These are phyloP conservation scores for Drosophila pullipes DNA, from an alignment of 2,888 invertebrate species.

Conservation along the genomic window DNA sequence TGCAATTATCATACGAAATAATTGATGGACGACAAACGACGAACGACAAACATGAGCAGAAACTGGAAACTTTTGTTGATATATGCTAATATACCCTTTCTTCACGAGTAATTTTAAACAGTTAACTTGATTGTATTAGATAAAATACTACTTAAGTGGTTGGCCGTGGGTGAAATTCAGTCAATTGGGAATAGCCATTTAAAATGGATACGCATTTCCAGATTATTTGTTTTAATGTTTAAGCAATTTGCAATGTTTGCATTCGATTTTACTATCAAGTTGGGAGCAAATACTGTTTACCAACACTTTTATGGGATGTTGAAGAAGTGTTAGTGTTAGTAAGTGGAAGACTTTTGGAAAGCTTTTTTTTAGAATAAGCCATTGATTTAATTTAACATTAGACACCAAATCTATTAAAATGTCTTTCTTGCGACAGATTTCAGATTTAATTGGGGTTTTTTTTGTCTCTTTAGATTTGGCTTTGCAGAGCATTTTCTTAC, in stretches of 20 bases:
- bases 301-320: background rate
- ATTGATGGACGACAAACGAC: constrained; percentile 56
- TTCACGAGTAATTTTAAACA: background rate
- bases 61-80: background rate
- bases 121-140: background rate
- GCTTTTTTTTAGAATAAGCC: background rate
- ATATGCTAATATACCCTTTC: constrained; percentile 17
- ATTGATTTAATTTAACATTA: background rate
- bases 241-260: background rate
- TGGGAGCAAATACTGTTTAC: background rate
- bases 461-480: background rate
- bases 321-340: background rate
- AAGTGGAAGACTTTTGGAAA: background rate
- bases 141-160: background rate
- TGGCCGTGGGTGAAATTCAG: background rate
- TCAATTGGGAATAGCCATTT: background rate
- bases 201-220: background rate
- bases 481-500: background rate
- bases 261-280: background rate
- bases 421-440: background rate
- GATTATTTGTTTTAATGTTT: background rate
- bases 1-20: constrained; percentile 78
- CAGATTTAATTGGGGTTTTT: background rate
- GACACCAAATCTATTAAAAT: background rate
- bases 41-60: constrained; percentile 43